A percentile compares a stretch with the other conserved stretches of the same genome.
These are phyloP conservation scores for Chlorodrepanis virens DNA, from an alignment of 2,113 vertebrate genomes.

Conservation along the genomic window DNA sequence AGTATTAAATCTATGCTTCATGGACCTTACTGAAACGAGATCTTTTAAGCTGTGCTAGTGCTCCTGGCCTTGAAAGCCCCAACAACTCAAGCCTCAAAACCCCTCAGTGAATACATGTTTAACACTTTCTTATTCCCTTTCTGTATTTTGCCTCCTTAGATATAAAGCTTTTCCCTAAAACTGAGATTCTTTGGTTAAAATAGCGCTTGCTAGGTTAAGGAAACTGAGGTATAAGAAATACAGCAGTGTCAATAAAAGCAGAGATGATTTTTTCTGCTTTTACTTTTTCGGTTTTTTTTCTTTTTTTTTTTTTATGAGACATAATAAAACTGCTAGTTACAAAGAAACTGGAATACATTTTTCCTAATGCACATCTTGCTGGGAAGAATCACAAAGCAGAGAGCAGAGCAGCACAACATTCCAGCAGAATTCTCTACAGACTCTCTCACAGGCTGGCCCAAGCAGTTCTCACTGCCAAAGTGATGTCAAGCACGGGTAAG, in stretches of 20 bases:
- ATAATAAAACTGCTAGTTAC: neutral
- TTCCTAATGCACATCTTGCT: neutral
- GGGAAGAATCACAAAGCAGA: neutral
- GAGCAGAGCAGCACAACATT: neutral
- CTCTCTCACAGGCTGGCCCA: neutral
- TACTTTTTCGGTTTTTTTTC: neutral
- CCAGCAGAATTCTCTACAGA: constrained; percentile 15
- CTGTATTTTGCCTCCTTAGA: neutral
- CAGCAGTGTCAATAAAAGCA: neutral
- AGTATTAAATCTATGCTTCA: neutral
- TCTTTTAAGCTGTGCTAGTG: neutral
- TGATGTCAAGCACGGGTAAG: constrained; percentile 17
- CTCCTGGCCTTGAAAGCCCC: neutral
- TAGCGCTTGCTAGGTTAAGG: neutral
- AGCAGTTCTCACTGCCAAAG: neutral
- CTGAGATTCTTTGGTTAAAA: neutral
- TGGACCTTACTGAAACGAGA: neutral
- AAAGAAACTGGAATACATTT: neutral
- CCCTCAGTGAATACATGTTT: neutral
- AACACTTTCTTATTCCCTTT: neutral
- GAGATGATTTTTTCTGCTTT: neutral
- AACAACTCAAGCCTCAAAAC: neutral
- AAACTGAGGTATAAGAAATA: neutral
- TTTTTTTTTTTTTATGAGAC: neutral
- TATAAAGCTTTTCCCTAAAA: neutral